Conservation (phyloP, 1,140 invertebrate species). For the Scaptomyza hsui region DNA sequence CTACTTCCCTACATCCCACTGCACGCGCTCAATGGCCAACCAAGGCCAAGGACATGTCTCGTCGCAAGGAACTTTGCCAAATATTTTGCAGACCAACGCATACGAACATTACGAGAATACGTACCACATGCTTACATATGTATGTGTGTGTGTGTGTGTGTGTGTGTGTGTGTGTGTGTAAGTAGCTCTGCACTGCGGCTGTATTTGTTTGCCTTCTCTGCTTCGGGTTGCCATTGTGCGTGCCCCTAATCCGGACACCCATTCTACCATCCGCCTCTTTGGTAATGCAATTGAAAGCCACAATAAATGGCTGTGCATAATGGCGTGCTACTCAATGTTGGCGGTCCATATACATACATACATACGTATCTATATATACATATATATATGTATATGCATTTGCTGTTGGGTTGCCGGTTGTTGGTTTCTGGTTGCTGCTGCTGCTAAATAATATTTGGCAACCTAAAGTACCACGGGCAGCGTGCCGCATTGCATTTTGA, state of each 20-base stretch:
- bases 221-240: neutral
- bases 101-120: neutral
- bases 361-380: no score
- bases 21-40: conserved; percentile 42
- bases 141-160: neutral
- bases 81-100: conserved; percentile 45
- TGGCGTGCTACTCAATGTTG: conserved; percentile 60
- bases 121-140: neutral
- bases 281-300: conserved; percentile 64
- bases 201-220: conserved; percentile 13
- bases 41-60: conserved; percentile 73
- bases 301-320: conserved; percentile 72
- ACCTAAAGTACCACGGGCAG: conserved; percentile 50
- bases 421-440: conserved; percentile 4
- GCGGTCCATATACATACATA: neutral
- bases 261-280: conserved; percentile 4
- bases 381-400: neutral
- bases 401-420: neutral
- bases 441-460: conserved; percentile 58
- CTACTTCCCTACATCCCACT: neutral
- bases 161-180: neutral
- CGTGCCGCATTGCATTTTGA: conserved; percentile 56
- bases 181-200: neutral
- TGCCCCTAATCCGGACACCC: neutral
- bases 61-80: conserved; percentile 36